Evolutionary conservation across 2,113 vertebrate species (phyloP), one percentile per base, ranked within the genome.

Genomic region (Anarhynchus alexandrinus): DNA sequence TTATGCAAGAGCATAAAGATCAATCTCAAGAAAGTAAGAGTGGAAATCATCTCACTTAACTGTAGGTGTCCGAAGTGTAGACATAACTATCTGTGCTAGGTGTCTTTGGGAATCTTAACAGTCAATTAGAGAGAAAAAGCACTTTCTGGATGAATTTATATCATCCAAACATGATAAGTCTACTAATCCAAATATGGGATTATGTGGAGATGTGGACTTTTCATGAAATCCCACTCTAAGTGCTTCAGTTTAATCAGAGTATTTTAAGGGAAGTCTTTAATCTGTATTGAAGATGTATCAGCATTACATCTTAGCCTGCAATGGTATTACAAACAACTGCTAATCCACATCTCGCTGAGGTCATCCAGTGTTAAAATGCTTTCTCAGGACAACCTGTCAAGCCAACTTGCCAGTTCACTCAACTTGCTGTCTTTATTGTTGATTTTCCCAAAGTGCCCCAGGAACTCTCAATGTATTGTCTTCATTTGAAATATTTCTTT

Each of bases 401-500:
- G 49, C 66, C 82, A 77, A 5, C 66, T 45, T 70, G 71, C 74
- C 54, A 54, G 25, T 86, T 92, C 74, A 86, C 7, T 96, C 92
- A 82, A 73, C 45, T 42, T 79, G 36, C 40, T 58, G 51, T 65
- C 66, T 94, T 76, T 91, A 64, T 82, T 6, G 2, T 23, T 70
- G 74, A 70, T 90, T 90, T 90, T 90, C 76, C 79, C 49, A 45
- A 66, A 73, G 22, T 90, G 47, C 59, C 47, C 1, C 7, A 66
- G 66, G 55, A 96, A 29, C 43, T 78, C 45, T 12, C 23, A 15
- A 10, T 34, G 12, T 59, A 62, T 93, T 95, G 65, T 51, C 62
- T 86, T 90, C 8, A 77, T 80, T 77, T 93, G 62, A 91, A 94
- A 62, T 93, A 94, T 8, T 92, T 90, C 66, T 90, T 83, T 69